Percentiles rank a stretch among this genome's conserved stretches.
phyloP scores from a whole-genome alignment of 2,797 vertebrate species.

The Acanthiza pusilla region DNA sequence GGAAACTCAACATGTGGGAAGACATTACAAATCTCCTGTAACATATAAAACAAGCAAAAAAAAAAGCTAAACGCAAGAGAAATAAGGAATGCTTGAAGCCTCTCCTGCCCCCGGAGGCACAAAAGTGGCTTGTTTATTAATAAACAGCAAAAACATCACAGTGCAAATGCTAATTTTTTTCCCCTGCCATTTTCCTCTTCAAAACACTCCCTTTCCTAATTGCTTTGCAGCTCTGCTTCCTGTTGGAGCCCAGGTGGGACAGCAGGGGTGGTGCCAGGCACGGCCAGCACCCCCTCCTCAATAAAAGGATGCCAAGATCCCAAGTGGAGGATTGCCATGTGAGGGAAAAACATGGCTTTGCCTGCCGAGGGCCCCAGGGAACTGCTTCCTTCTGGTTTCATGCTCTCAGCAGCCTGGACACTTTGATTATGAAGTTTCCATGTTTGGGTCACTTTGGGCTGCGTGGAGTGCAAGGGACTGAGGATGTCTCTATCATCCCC shows the following conservation, averaged over 20 bases:
- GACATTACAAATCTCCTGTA: constrained; percentile 58
- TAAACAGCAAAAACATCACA: constrained; percentile 40
- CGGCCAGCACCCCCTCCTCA: not conserved
- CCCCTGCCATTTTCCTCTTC: constrained; percentile 25
- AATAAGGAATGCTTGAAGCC: constrained; percentile 22
- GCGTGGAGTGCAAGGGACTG: not conserved
- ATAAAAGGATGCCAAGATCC: not conserved
- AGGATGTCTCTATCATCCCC: not conserved
- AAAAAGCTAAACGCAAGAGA: not conserved
- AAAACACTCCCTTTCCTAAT: not conserved
- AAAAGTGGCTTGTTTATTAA: constrained; percentile 31
- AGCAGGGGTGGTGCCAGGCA: not conserved
- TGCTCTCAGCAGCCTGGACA: not conserved
- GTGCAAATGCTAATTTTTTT: constrained; percentile 3
- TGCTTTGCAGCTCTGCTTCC: not conserved
- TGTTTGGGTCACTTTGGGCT: not conserved
- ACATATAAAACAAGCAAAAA: constrained; percentile 42
- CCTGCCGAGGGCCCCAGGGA: not conserved
- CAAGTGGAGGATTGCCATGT: rapidly evolving
- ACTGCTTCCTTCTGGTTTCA: not conserved
- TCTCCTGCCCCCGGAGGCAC: not conserved
- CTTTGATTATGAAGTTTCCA: not conserved
- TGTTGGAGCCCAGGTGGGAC: rapidly evolving
- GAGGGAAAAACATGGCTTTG: not conserved
- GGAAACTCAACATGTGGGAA: constrained; percentile 52